These are phyloP conservation scores for Aix galericulata DNA, from an alignment of 2,113 vertebrate genomes.

Conservation along the genomic window DNA sequence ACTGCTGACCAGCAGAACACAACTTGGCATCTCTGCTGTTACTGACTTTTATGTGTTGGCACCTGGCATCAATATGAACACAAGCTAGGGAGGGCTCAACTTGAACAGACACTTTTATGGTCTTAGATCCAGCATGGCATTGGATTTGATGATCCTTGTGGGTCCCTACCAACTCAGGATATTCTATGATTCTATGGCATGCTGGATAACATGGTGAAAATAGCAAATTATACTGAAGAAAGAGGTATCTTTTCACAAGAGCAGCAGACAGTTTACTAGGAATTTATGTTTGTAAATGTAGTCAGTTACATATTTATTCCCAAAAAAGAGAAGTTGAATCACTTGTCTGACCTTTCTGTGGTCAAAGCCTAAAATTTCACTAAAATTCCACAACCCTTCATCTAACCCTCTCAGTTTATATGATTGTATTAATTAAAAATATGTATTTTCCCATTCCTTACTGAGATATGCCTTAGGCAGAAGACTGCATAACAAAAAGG, in stretches of 20 bases:
- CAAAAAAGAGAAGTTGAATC: not conserved
- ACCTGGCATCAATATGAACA: not conserved
- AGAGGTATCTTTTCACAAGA: not conserved
- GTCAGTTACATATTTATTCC: not conserved
- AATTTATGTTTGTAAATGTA: not conserved
- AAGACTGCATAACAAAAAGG: not conserved
- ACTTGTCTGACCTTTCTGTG: not conserved
- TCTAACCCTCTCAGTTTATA: not conserved
- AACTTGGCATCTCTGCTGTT: not conserved
- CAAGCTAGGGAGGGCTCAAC: not conserved
- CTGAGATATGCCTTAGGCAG: not conserved
- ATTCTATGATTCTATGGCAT: not conserved
- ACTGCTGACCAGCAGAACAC: not conserved
- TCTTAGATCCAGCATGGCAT: not conserved
- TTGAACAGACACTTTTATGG: not conserved
- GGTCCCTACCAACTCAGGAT: too few relatives aligned
- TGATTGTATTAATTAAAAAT: not conserved
- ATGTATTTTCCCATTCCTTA: not conserved
- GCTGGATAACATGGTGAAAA: not conserved
- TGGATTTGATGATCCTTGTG: too few relatives aligned
- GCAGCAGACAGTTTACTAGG: not conserved
- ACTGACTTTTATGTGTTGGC: not conserved
- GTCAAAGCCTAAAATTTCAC: not conserved
- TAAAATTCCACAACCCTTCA: not conserved
- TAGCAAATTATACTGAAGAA: not conserved